A percentile compares a stretch with the other conserved stretches of the same genome.
These are phyloP conservation scores for Semicossyphus pulcher DNA, from an alignment of 2,113 vertebrate genomes.

Conservation along the genomic window DNA sequence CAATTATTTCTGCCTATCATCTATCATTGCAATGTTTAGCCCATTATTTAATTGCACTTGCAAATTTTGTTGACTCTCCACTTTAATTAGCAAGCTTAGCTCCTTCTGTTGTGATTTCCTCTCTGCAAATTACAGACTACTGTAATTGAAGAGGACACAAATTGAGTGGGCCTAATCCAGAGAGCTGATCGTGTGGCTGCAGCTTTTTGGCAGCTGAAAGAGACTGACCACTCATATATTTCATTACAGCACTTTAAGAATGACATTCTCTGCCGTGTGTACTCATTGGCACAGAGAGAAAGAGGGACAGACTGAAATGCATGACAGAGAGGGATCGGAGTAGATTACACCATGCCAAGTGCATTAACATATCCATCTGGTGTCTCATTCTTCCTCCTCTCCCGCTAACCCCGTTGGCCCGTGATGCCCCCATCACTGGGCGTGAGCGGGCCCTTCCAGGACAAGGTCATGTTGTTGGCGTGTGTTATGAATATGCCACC, in stretches of 20 bases:
- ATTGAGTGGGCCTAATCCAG: conserved; percentile 30
- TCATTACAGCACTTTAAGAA: conserved; percentile 36
- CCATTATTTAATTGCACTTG: not conserved
- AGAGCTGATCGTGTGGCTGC: conserved; percentile 17
- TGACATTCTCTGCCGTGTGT: conserved; percentile 51
- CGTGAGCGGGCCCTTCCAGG: conserved; percentile 63
- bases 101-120: conserved; percentile 32
- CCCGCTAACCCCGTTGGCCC: conserved; percentile 65
- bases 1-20: not conserved
- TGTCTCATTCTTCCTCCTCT: conserved; percentile 63
- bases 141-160: conserved; percentile 49
- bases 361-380: conserved; percentile 85
- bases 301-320: conserved; percentile 2
- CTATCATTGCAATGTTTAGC: not conserved
- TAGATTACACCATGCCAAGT: conserved; percentile 69
- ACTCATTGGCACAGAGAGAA: conserved; percentile 26
- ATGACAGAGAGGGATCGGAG: conserved; percentile 31
- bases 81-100: conserved; percentile 27
- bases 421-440: conserved; percentile 64
- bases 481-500: conserved; percentile 75
- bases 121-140: conserved; percentile 39
- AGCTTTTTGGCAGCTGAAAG: conserved; percentile 37
- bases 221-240: conserved; percentile 26
- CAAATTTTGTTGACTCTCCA: conserved; percentile 19
- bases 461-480: conserved; percentile 84